Evolutionary conservation across 2,113 vertebrate genomes (phyloP), one percentile per base, ranked within the genome.

Genomic region (Erythrolamprus reginae): DNA sequence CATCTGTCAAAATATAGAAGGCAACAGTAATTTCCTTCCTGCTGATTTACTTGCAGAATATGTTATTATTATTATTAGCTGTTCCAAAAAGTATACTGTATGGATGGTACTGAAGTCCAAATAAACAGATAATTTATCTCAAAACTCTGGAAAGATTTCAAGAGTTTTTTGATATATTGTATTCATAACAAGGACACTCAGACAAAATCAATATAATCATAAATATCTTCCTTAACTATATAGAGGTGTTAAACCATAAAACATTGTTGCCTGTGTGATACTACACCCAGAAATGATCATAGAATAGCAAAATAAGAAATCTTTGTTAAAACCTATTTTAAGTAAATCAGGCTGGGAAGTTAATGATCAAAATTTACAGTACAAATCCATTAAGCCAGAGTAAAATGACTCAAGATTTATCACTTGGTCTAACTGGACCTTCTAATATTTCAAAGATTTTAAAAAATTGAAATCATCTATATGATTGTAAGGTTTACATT

Each of bases 111-210:
- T 24, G 87, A 93, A 28, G 5, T 70, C 61, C 89, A 88, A 42
- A 9, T 93, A 15, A n/a, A 92, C 7, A 86, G 0, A 47, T 38
- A 86, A 87, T 90, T 9, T 17, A 85, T 1, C 5, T 89, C 42
- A 53, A 90, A 93, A 15, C 58, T 10, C 6, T 85, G 42, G 10
- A 2, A 65, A 91, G 88, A 84, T 8, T 12, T 92, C 23, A 0
- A 8, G 19, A 89, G 58, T 89, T 84, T 88, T 88, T 33, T 55
- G 28, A 48, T 91, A n/a, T 93, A 89, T 92, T 47, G 82, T 92
- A 77, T 48, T 53, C 84, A 83, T 88, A 1, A 89, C 8, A 92
- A n/a, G 52, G 55, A 92, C 61, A 65, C 0, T 12, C 92, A 88
- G 84, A 94, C 89, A 83, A 12, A 92, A 84, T 92, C 89, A 89